Conservation (phyloP, 2,797 vertebrate species). For the Pseudopleuronectes americanus region DNA sequence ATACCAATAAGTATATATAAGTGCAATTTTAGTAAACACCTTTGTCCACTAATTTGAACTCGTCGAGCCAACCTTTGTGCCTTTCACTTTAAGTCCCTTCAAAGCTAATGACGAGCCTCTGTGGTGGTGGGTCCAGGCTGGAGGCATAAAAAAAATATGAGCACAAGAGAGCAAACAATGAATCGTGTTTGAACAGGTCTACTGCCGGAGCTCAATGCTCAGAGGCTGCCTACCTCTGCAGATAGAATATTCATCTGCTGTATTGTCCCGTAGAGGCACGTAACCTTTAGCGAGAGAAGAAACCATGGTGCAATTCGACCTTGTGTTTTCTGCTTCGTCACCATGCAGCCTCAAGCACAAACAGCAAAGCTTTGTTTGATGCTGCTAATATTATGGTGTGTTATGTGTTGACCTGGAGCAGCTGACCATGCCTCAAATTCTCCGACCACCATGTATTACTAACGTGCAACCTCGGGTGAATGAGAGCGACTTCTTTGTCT, state of each 20-base stretch:
- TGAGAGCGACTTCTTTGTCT: slow-evolving; percentile 11
- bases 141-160: slow-evolving; percentile 70
- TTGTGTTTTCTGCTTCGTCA: slow-evolving; percentile 61
- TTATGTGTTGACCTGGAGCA: slow-evolving; percentile 21
- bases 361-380: slow-evolving; percentile 44
- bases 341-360: slow-evolving; percentile 47
- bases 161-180: slow-evolving; percentile 68
- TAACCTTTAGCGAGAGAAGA: slow-evolving; percentile 54
- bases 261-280: slow-evolving; percentile 60
- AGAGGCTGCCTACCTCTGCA: slow-evolving; percentile 68
- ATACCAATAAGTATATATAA: neutral
- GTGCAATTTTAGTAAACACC: neutral
- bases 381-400: slow-evolving; percentile 13
- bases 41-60: slow-evolving; percentile 5
- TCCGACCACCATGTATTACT: slow-evolving; percentile 4
- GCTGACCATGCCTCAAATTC: neutral
- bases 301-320: slow-evolving; percentile 59
- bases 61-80: slow-evolving; percentile 40
- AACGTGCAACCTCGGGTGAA: neutral
- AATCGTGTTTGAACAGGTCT: slow-evolving; percentile 73
- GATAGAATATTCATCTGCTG: slow-evolving; percentile 70
- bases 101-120: slow-evolving; percentile 50
- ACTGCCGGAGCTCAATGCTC: slow-evolving; percentile 62
- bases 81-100: slow-evolving; percentile 63
- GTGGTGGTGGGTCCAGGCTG: slow-evolving; percentile 49